Evolutionary conservation across 1,140 invertebrate genomes (phyloP).

Genomic region (Drosophila ananassae): DNA sequence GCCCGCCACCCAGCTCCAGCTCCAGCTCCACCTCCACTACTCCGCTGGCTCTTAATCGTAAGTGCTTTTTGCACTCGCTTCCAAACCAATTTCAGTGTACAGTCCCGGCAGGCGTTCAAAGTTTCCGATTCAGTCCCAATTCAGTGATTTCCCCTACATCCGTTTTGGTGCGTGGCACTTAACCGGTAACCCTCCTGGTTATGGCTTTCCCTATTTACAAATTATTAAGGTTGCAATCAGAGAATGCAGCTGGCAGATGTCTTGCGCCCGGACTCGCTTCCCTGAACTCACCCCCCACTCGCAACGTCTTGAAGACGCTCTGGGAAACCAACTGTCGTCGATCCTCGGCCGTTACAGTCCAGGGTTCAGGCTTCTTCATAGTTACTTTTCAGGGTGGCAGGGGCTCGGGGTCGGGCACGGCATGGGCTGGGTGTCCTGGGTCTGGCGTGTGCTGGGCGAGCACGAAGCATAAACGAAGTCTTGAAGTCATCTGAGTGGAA

Average conservation of each 20-base stretch:
- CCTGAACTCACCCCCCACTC: constrained; percentile 57
- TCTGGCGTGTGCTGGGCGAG: constrained; percentile 38
- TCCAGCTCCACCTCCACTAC: not conserved
- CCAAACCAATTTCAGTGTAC: constrained; percentile 33
- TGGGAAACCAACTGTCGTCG: constrained; percentile 77
- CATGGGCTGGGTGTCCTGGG: constrained; percentile 38
- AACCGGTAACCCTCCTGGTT: constrained; percentile 34
- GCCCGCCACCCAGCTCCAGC: not conserved
- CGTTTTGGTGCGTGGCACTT: constrained; percentile 68
- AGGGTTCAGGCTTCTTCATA: constrained; percentile 6
- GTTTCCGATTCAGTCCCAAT: constrained; percentile 13
- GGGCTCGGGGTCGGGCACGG: not conserved
- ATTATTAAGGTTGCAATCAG: constrained; percentile 67
- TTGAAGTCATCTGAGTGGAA: constrained; percentile 63
- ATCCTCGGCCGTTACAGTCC: constrained; percentile 56
- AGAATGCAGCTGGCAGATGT: constrained; percentile 64
- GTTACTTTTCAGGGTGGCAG: no score
- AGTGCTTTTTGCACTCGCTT: constrained; percentile 56
- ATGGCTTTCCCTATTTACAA: constrained; percentile 12
- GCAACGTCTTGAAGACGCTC: constrained; percentile 76
- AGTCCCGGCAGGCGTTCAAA: constrained; percentile 15
- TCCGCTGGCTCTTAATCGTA: constrained; percentile 36
- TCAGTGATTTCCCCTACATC: constrained; percentile 62
- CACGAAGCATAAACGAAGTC: constrained; percentile 52
- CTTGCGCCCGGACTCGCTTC: constrained; percentile 31